Evolutionary conservation across 2,888 invertebrate species (phyloP).

Genomic region (Ligdia adustata): DNA sequence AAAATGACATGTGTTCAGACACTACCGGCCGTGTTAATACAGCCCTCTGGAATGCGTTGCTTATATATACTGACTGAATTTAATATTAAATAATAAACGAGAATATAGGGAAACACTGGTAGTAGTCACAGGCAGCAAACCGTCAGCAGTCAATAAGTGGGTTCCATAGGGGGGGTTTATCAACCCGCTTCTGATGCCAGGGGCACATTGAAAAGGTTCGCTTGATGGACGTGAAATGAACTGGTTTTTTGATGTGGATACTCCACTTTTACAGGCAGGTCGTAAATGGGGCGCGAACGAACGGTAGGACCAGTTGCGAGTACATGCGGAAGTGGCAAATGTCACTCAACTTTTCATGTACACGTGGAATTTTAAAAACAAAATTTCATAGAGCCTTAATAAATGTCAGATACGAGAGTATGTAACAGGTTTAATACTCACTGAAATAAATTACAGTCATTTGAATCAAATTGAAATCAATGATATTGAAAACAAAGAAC

Average conservation of each 20-base stretch:
- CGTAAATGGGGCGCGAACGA: conserved; percentile 11
- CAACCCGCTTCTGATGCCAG: conserved; percentile 38
- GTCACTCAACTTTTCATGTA: neutral
- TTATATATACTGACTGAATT: conserved; percentile 22
- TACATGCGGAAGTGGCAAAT: neutral
- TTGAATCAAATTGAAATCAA: too few species aligned
- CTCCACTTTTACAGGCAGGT: conserved; percentile 18
- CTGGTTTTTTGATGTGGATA: conserved; percentile 31
- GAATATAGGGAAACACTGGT: conserved; percentile 42
- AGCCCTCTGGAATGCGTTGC: conserved; percentile 31
- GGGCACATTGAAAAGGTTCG: conserved; percentile 42
- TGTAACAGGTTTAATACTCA: too few species aligned
- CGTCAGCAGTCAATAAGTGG: conserved; percentile 49
- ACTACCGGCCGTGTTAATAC: conserved; percentile 38
- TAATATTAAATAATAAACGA: conserved; percentile 35
- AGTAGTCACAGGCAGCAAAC: conserved; percentile 33
- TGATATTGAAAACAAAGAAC: too few species aligned
- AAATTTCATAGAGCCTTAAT: neutral
- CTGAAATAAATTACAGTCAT: too few species aligned
- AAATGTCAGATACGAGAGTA: too few species aligned
- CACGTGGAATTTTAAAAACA: neutral
- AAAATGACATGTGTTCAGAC: conserved; percentile 38
- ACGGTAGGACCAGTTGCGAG: conserved; percentile 16
- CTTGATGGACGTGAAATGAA: conserved; percentile 39
- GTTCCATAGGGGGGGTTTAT: conserved; percentile 42